Conservation (phyloP, 1,140 invertebrate genomes). For the Stegodyphus mimosarum region DNA sequence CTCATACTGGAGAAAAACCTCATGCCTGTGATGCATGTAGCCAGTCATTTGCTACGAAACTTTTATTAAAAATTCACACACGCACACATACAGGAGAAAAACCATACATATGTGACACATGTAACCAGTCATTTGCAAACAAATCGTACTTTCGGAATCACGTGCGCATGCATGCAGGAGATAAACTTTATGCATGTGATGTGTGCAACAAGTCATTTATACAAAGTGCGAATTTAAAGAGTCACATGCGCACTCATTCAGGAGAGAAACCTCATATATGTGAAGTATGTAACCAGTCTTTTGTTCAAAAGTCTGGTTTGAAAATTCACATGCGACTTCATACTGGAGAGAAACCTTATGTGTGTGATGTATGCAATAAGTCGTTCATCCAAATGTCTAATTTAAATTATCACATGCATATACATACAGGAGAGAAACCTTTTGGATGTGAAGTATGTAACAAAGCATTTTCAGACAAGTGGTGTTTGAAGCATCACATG, state of each 20-base stretch:
- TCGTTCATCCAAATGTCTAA: background rate
- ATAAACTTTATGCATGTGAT: constrained; percentile 74
- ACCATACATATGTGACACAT: constrained; percentile 70
- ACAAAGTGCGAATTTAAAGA: background rate
- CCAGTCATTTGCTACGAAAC: background rate
- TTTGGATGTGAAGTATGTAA: background rate
- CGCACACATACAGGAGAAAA: constrained; percentile 69
- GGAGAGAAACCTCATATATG: too few species aligned
- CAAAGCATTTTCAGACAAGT: background rate
- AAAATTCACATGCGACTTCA: background rate
- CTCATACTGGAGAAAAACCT: background rate
- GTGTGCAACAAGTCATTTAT: background rate
- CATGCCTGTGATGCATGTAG: background rate
- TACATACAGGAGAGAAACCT: background rate
- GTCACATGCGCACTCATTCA: background rate
- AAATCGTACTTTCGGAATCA: constrained; percentile 71
- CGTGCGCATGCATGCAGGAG: constrained; percentile 71
- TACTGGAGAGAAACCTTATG: too few species aligned
- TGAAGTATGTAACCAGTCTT: background rate
- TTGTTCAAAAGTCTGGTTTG: background rate
- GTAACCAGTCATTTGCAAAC: constrained; percentile 73
- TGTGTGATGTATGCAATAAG: too few species aligned
- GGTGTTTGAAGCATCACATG: background rate
- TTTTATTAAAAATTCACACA: background rate
- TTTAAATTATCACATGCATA: background rate